These are phyloP conservation scores for Gerris buenoi DNA, from an alignment of 1,140 invertebrate genomes.

Conservation along the genomic window DNA sequence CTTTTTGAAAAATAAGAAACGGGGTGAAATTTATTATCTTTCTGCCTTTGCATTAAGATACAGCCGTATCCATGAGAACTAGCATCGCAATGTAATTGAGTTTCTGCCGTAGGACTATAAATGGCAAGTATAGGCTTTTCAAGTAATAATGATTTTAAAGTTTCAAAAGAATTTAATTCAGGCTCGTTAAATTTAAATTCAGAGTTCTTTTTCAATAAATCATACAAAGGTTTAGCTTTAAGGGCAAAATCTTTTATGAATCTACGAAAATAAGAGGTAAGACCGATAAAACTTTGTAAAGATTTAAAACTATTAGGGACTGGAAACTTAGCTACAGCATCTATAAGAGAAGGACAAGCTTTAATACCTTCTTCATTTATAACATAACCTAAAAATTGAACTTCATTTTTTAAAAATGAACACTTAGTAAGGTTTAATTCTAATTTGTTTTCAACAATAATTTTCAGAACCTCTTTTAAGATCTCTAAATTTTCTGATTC, in stretches of 20 bases:
- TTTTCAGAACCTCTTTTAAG: not conserved
- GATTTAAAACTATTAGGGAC: not conserved
- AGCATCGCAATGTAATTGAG: not conserved
- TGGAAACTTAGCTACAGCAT: not conserved
- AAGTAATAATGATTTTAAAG: constrained; percentile 19
- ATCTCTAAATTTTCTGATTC: constrained; percentile 24
- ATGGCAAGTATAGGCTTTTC: not conserved
- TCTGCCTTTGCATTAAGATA: not conserved
- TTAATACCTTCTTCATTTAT: not conserved
- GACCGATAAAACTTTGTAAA: not conserved
- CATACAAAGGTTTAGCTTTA: not conserved
- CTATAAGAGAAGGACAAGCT: not conserved
- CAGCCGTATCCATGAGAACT: not conserved
- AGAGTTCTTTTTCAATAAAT: not conserved
- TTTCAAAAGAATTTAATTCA: constrained; percentile 21
- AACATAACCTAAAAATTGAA: not conserved
- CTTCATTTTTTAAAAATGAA: not conserved
- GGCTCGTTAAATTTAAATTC: not conserved
- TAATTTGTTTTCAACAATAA: not conserved
- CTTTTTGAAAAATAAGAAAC: not conserved
- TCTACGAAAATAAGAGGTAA: not conserved
- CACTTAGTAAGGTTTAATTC: not conserved
- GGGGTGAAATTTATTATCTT: not conserved
- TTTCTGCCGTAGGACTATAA: constrained; percentile 1
- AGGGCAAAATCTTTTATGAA: not conserved